Base-by-base conservation (phyloP, 2,797 vertebrate genomes). In the Parotocinclus haroldoi region DNA sequence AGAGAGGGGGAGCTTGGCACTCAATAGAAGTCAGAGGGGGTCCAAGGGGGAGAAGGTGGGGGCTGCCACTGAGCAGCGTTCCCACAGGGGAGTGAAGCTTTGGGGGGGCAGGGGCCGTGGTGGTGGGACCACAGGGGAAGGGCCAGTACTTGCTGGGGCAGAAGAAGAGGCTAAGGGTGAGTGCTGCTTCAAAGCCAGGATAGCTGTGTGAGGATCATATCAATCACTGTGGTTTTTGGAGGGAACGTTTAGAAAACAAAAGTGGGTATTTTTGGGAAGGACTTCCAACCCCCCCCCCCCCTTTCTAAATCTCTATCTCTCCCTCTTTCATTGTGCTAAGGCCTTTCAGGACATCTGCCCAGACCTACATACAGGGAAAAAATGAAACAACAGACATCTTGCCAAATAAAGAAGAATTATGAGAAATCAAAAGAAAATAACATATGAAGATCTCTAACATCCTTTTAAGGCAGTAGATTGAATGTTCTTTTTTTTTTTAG, bases 301-400 rank as follows among this genome's bases (percentile, higher is more conserved):
- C 57, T 79, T 78, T 65, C 78, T 59, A 75, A 67, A 48, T 56
- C 59, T 61, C 64, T 66, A 39, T 40, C 70, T 56, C 78, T 80
- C 75, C 78, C 77, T 80, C 68, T 61, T 74, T 72, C 68, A 82
- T 85, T 81, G 84, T 89, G 88, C 79, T 74, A 80, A 87, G 83
- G 66, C 53, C 84, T 85, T 84, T 89, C 94, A 98, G 95, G 95
- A 96, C 91, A 94, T 95, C 92, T 97, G 95, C 94, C 95, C 92
- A 93, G 92, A 93, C 93, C 91, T 92, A 93, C 94, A 93, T 91
- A 88, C 86, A 87, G 84, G 81, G 27, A 84, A 88, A 89, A 89
- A 88, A 87, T 88, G 83, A 90, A 90, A 89, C 88, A 86, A 87
- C 71, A 86, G 89, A 86, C 87, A 72, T 82, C 80, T 82, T 78